phyloP scores from a whole-genome alignment of 2,888 invertebrate species.

The Callyntrura sp. region DNA sequence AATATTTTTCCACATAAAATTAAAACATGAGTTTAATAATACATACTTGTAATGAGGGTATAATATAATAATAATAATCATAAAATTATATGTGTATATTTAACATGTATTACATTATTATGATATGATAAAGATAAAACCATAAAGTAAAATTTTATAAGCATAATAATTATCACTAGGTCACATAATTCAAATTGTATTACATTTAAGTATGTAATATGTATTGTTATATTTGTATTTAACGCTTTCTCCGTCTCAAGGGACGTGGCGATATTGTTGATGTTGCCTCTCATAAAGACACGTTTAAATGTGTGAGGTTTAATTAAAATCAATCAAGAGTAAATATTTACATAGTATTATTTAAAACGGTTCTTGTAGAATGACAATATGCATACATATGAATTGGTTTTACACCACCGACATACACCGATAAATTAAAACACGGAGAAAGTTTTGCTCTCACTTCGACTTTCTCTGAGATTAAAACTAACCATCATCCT shows the following conservation, averaged over 20 bases:
- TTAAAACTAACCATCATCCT: constrained; percentile 30
- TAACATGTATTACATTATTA: constrained; percentile 67
- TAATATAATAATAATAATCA: constrained; percentile 56
- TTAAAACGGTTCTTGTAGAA: not conserved
- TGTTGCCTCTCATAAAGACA: not conserved
- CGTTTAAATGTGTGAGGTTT: constrained; percentile 18
- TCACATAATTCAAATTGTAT: constrained; percentile 57
- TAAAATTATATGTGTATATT: constrained; percentile 46
- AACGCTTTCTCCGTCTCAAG: no score
- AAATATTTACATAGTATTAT: constrained; percentile 26
- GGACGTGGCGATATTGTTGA: not conserved
- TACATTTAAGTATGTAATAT: constrained; percentile 43
- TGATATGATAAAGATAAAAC: constrained; percentile 60
- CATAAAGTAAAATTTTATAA: constrained; percentile 65
- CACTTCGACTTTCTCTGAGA: constrained; percentile 49
- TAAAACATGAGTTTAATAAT: constrained; percentile 79
- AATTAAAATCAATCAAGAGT: constrained; percentile 26
- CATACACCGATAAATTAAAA: constrained; percentile 6
- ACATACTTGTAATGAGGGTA: constrained; percentile 70
- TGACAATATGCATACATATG: not conserved
- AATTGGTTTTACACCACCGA: constrained; percentile 37
- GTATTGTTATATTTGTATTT: no score
- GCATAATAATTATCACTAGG: constrained; percentile 80
- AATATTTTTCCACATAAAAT: constrained; percentile 74
- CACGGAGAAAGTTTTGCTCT: constrained; percentile 3